A percentile compares a stretch with the other conserved stretches of the same genome.
These are phyloP conservation scores for Hypomecis punctinalis DNA, from an alignment of 2,888 invertebrate species.

Conservation along the genomic window DNA sequence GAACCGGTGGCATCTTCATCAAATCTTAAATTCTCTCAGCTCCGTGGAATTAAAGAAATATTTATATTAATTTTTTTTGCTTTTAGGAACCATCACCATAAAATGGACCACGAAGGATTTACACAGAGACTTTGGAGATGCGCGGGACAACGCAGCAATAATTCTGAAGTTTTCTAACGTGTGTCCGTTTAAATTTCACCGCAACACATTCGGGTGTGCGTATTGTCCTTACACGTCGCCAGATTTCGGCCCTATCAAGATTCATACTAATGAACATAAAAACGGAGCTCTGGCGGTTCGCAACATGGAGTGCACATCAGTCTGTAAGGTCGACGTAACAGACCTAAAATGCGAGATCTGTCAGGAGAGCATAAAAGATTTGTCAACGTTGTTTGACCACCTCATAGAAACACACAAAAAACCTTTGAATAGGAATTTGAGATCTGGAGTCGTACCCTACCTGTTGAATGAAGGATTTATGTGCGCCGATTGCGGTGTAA, in stretches of 20 bases:
- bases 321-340: conserved; percentile 21
- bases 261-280: conserved; percentile 47
- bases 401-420: conserved; percentile 20
- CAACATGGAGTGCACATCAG: background rate
- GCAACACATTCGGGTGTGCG: conserved; percentile 68
- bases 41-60: background rate
- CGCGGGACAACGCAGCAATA: conserved; percentile 45
- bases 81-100: conserved; percentile 36
- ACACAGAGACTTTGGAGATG: conserved; percentile 8
- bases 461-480: conserved; percentile 7
- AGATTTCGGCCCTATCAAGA: conserved; percentile 14
- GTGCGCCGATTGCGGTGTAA: conserved; percentile 18
- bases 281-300: conserved; percentile 43
- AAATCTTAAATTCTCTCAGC: background rate
- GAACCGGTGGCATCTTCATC: no score
- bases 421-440: conserved; percentile 9
- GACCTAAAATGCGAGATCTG: conserved; percentile 22
- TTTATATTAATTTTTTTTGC: conserved; percentile 12
- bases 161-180: conserved; percentile 72
- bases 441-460: conserved; percentile 15
- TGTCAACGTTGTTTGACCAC: conserved; percentile 18
- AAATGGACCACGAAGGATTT: conserved; percentile 35
- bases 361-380: conserved; percentile 1
- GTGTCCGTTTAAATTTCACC: conserved; percentile 71
- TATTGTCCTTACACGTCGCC: conserved; percentile 53